Conservation (phyloP, 2,797 vertebrate genomes). For the Nyctalus aviator region DNA sequence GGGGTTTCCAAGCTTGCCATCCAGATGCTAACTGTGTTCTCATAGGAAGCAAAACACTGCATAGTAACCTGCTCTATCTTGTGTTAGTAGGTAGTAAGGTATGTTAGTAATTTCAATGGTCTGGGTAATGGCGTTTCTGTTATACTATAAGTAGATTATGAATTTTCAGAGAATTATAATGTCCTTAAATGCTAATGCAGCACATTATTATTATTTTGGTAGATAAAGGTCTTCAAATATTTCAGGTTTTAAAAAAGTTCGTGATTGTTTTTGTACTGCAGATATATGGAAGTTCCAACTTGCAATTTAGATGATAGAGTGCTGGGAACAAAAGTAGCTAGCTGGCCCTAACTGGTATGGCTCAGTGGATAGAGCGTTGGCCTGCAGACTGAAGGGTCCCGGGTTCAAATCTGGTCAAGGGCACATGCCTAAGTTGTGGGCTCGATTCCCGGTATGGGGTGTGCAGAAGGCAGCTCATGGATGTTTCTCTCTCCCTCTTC, state of each 20-base stretch:
- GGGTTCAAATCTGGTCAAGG: no score
- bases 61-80: not conserved
- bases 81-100: not conserved
- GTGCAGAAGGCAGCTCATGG: no score
- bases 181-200: slow-evolving; percentile 9
- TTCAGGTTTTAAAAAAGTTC: not conserved
- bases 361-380: no score
- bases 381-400: no score
- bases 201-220: not conserved
- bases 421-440: no score
- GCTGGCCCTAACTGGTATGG: not conserved
- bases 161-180: slow-evolving; percentile 24
- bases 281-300: not conserved
- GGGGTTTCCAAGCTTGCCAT: not conserved
- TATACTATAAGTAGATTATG: not conserved
- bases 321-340: not conserved
- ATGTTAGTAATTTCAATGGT: not conserved
- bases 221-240: slow-evolving; percentile 16
- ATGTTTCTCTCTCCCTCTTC: no score
- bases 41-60: not conserved
- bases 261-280: not conserved
- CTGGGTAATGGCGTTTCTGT: not conserved
- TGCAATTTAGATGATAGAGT: not conserved
- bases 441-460: no score
- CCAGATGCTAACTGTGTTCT: not conserved